Evolutionary conservation across 2,888 invertebrate genomes (phyloP).

Genomic region (Rhamphomyia laevipes): DNA sequence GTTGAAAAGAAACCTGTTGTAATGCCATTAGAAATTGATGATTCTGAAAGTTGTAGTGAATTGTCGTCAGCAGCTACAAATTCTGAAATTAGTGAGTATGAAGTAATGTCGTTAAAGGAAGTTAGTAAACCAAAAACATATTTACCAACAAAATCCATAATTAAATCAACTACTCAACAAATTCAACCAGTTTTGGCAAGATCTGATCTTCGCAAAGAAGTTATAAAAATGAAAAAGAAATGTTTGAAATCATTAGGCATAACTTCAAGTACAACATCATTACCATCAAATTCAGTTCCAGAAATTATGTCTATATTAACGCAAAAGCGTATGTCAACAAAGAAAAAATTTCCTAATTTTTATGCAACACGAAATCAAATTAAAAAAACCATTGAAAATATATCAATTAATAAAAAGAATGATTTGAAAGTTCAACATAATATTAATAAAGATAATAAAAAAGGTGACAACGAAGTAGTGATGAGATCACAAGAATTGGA

Average conservation of each 20-base stretch:
- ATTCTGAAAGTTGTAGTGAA: too few relatives aligned
- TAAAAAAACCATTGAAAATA: slow-evolving; percentile 26
- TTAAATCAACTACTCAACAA: too few relatives aligned
- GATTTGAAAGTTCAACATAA: neutral
- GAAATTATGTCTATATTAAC: neutral
- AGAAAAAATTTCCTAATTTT: slow-evolving; percentile 25
- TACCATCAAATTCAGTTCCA: neutral
- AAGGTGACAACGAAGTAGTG: neutral
- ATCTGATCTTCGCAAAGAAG: neutral
- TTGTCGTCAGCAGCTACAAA: too few relatives aligned
- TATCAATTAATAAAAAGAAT: slow-evolving; percentile 20
- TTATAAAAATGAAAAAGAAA: slow-evolving; percentile 1
- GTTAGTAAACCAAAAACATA: too few relatives aligned
- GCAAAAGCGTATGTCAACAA: neutral
- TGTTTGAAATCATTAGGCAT: slow-evolving; percentile 7
- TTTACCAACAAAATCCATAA: too few relatives aligned
- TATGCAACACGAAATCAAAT: slow-evolving; percentile 28
- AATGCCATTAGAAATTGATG: too few relatives aligned
- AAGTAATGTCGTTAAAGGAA: too few relatives aligned
- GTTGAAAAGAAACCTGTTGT: too few relatives aligned
- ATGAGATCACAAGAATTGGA: neutral
- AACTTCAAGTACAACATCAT: neutral
- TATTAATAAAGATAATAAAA: too few relatives aligned
- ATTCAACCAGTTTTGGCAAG: too few relatives aligned
- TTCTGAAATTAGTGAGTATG: too few relatives aligned